Evolutionary conservation across 2,888 invertebrate species (phyloP).

Genomic region (Morinoia aosen): DNA sequence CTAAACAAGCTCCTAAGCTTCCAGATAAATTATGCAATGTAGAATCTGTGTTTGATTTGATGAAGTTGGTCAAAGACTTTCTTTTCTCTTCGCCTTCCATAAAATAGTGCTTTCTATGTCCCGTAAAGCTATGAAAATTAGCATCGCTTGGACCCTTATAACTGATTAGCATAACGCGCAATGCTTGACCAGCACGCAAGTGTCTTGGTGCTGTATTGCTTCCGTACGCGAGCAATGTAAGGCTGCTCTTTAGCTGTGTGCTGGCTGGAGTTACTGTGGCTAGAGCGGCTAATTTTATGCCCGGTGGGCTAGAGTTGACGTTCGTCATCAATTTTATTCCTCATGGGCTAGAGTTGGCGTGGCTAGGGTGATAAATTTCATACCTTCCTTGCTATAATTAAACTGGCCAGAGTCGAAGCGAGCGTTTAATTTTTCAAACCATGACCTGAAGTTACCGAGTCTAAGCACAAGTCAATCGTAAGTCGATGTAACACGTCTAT

Average conservation of each 20-base stretch:
- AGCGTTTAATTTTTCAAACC: too few species aligned
- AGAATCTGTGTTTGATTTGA: background rate
- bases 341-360: too few species aligned
- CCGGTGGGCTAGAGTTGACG: background rate
- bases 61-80: background rate
- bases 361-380: too few species aligned
- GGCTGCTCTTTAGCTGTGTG: background rate
- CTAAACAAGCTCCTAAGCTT: background rate
- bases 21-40: background rate
- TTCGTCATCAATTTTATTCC: background rate
- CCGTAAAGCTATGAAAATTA: background rate
- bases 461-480: too few species aligned
- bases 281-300: background rate
- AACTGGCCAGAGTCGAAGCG: too few species aligned
- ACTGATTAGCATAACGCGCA: background rate
- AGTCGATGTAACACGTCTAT: too few species aligned
- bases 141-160: background rate
- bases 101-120: background rate
- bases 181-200: background rate
- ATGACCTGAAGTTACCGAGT: too few species aligned
- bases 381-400: too few species aligned
- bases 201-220: background rate
- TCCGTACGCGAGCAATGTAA: background rate
- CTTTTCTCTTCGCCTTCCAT: background rate
- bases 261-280: background rate